A percentile compares a stretch with the other conserved stretches of the same genome.
phyloP scores from a whole-genome alignment of 2,888 invertebrate genomes.

The Pasiphila rectangulata region DNA sequence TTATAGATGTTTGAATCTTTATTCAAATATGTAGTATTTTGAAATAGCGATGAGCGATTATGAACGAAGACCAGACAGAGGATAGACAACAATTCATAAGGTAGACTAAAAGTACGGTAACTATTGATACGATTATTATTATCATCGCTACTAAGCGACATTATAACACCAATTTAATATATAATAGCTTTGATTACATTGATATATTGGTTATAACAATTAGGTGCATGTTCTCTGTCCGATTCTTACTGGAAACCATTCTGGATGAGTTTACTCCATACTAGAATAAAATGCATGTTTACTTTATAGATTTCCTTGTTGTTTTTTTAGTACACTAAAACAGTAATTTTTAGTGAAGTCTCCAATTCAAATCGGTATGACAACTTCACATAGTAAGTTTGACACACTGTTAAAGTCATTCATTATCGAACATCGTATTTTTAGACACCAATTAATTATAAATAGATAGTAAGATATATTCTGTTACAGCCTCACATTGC shows the following conservation, averaged over 20 bases:
- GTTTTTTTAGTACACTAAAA: too few species aligned
- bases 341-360: background rate
- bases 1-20: constrained; percentile 28
- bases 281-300: too few species aligned
- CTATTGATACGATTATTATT: too few species aligned
- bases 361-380: constrained; percentile 8
- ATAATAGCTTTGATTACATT: too few species aligned
- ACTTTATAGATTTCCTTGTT: too few species aligned
- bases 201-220: too few species aligned
- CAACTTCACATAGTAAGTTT: constrained; percentile 12
- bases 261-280: too few species aligned
- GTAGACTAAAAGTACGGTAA: too few species aligned
- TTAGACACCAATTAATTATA: constrained; percentile 38
- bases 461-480: constrained; percentile 14
- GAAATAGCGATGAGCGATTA: constrained; percentile 33
- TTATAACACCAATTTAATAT: constrained; percentile 7
- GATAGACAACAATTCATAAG: constrained; percentile 7
- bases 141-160: constrained; percentile 18
- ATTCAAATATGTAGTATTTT: constrained; percentile 25
- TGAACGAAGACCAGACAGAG: constrained; percentile 29
- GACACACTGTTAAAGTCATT: constrained; percentile 24
- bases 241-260: constrained; percentile 4
- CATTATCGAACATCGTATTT: constrained; percentile 38
- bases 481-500: constrained; percentile 42
- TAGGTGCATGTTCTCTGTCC: constrained; percentile 4